phyloP scores from a whole-genome alignment of 1,140 invertebrate genomes.

The Nomia melanderi region DNA sequence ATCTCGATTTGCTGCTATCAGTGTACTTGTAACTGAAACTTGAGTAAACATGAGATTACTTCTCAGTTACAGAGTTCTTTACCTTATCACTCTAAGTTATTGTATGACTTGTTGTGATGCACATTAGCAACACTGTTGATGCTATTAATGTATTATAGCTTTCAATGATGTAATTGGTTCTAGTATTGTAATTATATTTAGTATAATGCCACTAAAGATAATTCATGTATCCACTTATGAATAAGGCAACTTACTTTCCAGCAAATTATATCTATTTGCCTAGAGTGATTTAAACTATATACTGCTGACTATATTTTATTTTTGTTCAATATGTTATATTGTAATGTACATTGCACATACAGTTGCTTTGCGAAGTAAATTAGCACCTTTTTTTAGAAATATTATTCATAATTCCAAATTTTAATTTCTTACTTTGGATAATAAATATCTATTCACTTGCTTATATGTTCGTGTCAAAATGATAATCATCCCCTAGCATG shows the following conservation, averaged over 20 bases:
- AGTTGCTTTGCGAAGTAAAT: no score
- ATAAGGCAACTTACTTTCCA: not conserved
- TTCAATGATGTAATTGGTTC: constrained; percentile 10
- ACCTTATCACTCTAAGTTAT: not conserved
- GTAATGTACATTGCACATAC: not conserved
- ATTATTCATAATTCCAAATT: no score
- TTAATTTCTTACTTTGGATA: no score
- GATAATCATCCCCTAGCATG: no score
- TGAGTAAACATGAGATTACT: not conserved
- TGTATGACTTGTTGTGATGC: constrained; percentile 35
- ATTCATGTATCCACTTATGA: not conserved
- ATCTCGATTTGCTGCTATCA: constrained; percentile 1
- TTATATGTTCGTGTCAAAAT: no score
- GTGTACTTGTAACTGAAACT: not conserved
- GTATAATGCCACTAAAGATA: not conserved
- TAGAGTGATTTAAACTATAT: constrained; percentile 1
- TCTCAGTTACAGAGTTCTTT: not conserved
- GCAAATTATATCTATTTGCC: not conserved
- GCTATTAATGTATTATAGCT: constrained; percentile 36
- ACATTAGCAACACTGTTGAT: constrained; percentile 29
- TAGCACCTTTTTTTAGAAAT: no score
- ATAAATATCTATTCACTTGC: no score
- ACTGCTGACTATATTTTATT: constrained; percentile 43
- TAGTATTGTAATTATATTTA: constrained; percentile 37
- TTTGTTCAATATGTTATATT: constrained; percentile 43